These are phyloP conservation scores for Mercenaria mercenaria DNA, from an alignment of 1,140 invertebrate species.

Conservation along the genomic window DNA sequence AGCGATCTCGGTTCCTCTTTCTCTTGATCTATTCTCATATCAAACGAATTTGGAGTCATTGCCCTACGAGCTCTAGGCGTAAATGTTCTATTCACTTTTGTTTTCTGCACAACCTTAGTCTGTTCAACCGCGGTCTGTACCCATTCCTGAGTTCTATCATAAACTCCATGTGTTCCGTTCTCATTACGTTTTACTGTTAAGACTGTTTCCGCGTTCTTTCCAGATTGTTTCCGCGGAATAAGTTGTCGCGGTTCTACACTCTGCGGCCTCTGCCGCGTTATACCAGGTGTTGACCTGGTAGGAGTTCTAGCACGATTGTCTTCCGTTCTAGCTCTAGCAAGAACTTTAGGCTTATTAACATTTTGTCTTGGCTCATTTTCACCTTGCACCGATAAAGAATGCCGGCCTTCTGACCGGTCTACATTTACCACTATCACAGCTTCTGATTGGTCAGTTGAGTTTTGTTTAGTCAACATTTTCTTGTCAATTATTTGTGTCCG, in stretches of 20 bases:
- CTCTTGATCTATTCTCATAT: slow-evolving; percentile 64
- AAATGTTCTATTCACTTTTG: slow-evolving; percentile 65
- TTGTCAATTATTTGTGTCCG: slow-evolving; percentile 54
- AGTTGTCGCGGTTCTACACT: slow-evolving; percentile 69
- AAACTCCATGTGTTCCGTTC: slow-evolving; percentile 51
- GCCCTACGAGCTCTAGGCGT: slow-evolving; percentile 67
- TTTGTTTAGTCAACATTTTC: slow-evolving; percentile 49
- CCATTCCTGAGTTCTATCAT: slow-evolving; percentile 80
- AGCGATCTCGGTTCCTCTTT: slow-evolving; percentile 74
- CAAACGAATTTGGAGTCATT: slow-evolving; percentile 78
- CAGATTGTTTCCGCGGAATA: slow-evolving; percentile 14
- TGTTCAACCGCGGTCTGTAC: slow-evolving; percentile 77
- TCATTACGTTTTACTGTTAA: slow-evolving; percentile 15
- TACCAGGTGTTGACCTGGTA: slow-evolving; percentile 10
- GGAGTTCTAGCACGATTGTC: slow-evolving; percentile 27
- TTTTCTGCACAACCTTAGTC: slow-evolving; percentile 62
- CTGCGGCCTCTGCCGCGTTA: slow-evolving; percentile 57
- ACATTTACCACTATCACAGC: slow-evolving; percentile 66
- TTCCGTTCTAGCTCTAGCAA: slow-evolving; percentile 52
- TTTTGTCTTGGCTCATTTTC: slow-evolving; percentile 47
- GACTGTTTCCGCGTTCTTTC: slow-evolving; percentile 44
- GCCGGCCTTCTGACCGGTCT: slow-evolving; percentile 64
- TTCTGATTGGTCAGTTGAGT: slow-evolving; percentile 60
- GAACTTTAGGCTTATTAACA: slow-evolving; percentile 58
- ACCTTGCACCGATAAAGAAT: slow-evolving; percentile 66